phyloP scores from a whole-genome alignment of 1,140 invertebrate genomes.

The Aphelenchoides avenae region DNA sequence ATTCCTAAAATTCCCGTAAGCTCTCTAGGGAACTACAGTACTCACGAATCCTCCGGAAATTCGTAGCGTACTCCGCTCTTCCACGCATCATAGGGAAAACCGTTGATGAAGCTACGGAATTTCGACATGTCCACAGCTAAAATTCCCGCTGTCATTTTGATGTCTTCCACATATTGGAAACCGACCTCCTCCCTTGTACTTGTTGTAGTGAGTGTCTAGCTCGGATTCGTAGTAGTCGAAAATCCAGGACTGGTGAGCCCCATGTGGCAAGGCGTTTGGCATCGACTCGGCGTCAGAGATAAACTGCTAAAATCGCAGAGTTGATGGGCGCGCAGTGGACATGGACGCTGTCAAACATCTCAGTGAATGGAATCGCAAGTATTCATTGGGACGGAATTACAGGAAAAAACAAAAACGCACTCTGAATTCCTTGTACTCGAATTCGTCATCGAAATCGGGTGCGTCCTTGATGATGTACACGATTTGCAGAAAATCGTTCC shows the following conservation, averaged over 20 bases:
- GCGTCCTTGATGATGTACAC: constrained; percentile 30
- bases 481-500: constrained; percentile 46
- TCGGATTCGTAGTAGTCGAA: constrained; percentile 37
- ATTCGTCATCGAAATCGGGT: constrained; percentile 32
- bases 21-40: too few species aligned
- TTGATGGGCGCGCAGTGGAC: constrained; percentile 9
- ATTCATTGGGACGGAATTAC: too few species aligned
- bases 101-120: constrained; percentile 35
- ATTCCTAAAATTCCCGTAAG: background rate
- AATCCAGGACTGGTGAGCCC: constrained; percentile 37
- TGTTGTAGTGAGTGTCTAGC: constrained; percentile 25
- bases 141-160: too few species aligned
- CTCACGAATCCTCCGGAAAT: too few species aligned
- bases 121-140: constrained; percentile 35
- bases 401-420: too few species aligned
- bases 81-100: constrained; percentile 42
- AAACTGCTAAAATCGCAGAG: constrained; percentile 30
- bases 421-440: constrained; percentile 21
- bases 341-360: constrained; percentile 14
- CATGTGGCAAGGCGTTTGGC: constrained; percentile 26
- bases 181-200: constrained; percentile 1
- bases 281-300: constrained; percentile 23
- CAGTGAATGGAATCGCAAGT: too few species aligned
- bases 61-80: constrained; percentile 23
- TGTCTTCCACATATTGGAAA: too few species aligned